phyloP scores from a whole-genome alignment of 1,140 invertebrate genomes.

The Bicyclus anynana region DNA sequence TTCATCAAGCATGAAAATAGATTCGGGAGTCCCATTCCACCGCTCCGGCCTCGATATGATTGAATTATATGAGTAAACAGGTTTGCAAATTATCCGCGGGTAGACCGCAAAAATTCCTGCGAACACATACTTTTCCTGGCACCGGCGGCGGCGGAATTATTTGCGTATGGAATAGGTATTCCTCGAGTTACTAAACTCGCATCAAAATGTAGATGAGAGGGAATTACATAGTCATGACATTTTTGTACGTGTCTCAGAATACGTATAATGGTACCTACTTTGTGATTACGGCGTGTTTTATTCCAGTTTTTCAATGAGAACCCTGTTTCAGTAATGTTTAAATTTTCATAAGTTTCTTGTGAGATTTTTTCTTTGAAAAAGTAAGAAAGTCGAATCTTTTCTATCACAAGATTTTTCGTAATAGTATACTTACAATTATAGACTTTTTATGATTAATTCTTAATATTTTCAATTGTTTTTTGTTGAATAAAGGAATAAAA shows the following conservation, averaged over 20 bases:
- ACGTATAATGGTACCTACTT: conserved; percentile 22
- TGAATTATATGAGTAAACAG: neutral
- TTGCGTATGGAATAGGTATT: conserved; percentile 48
- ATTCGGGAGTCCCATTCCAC: neutral
- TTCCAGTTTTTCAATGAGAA: conserved; percentile 16
- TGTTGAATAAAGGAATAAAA: too few relatives aligned
- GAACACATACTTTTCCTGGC: conserved; percentile 16
- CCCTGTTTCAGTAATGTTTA: neutral
- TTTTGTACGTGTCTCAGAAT: conserved; percentile 31
- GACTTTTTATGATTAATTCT: too few relatives aligned
- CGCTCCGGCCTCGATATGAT: neutral
- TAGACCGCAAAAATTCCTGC: conserved; percentile 4
- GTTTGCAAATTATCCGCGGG: conserved; percentile 10
- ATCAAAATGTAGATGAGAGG: conserved; percentile 51
- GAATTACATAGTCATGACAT: conserved; percentile 48
- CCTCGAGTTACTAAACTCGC: conserved; percentile 44
- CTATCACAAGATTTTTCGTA: too few relatives aligned
- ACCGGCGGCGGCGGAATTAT: conserved; percentile 25
- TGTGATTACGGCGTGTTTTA: conserved; percentile 24
- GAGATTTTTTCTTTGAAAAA: too few relatives aligned
- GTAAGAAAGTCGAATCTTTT: too few relatives aligned
- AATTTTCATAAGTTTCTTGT: neutral
- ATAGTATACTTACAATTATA: too few relatives aligned
- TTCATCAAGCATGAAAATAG: conserved; percentile 1
- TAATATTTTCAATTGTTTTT: too few relatives aligned